These are phyloP conservation scores for Reticulitermes speratus DNA, from an alignment of 1,140 invertebrate genomes.

Conservation along the genomic window DNA sequence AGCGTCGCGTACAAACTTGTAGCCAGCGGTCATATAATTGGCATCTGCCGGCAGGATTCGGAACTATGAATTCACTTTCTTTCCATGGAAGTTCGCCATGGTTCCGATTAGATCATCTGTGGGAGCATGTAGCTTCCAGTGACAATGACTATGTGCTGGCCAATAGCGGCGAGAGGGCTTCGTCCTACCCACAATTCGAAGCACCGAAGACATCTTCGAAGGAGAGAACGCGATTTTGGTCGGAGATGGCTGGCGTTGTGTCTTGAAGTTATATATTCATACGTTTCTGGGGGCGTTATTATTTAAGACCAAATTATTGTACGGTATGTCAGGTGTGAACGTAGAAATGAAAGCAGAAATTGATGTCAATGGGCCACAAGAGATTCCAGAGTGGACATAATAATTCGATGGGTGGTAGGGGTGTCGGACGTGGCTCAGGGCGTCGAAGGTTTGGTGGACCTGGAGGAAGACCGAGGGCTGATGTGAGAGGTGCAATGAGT, in stretches of 20 bases:
- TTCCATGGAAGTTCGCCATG: too few relatives aligned
- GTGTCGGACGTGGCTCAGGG: neutral
- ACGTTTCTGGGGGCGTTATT: too few relatives aligned
- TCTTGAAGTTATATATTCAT: too few relatives aligned
- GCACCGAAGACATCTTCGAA: neutral
- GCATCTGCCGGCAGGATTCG: too few relatives aligned
- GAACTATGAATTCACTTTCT: too few relatives aligned
- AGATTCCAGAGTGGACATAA: neutral
- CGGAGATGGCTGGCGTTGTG: neutral
- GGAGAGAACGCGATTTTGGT: neutral
- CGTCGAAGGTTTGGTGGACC: neutral
- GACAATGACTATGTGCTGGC: neutral
- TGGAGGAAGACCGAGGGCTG: neutral
- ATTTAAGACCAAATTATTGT: neutral
- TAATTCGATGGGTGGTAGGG: neutral
- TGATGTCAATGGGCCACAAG: neutral
- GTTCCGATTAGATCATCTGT: too few relatives aligned
- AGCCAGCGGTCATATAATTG: too few relatives aligned
- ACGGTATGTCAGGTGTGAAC: neutral
- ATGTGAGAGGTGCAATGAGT: neutral
- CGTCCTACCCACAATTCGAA: neutral
- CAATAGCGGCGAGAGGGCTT: neutral
- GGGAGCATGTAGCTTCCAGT: neutral
- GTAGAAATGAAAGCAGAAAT: neutral
- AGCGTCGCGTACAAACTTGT: too few relatives aligned